Evolutionary conservation across 2,797 vertebrate genomes (phyloP).

Genomic region (Zenarchopterus dispar): DNA sequence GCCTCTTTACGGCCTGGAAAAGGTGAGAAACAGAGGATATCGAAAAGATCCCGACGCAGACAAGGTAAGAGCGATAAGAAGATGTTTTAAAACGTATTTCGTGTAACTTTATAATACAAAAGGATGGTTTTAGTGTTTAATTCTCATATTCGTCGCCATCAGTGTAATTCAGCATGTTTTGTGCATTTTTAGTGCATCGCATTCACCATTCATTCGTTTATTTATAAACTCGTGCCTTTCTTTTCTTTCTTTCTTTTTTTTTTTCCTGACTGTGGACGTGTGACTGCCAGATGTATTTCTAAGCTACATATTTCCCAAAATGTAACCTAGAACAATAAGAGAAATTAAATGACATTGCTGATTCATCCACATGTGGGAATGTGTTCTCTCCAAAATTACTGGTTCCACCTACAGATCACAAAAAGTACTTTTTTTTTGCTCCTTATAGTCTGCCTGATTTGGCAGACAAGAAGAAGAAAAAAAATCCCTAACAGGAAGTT

Average conservation of each 20-base stretch:
- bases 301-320: background rate
- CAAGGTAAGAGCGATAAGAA: conserved; percentile 76
- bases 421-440: background rate
- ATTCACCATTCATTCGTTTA: conserved; percentile 2
- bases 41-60: conserved; percentile 84
- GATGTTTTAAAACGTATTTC: background rate
- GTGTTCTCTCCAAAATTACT: conserved; percentile 8
- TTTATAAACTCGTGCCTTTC: background rate
- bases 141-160: background rate
- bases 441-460: conserved; percentile 37
- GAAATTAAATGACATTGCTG: background rate
- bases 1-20: conserved; percentile 77
- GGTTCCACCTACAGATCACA: conserved; percentile 8
- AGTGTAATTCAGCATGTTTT: background rate
- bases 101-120: background rate
- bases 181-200: conserved; percentile 3
- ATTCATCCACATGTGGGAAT: conserved; percentile 4
- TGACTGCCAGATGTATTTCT: background rate
- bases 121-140: background rate
- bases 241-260: background rate
- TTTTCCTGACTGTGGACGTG: background rate
- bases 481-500: conserved; percentile 56
- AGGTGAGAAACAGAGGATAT: conserved; percentile 80
- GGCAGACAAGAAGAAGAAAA: conserved; percentile 30
- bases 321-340: background rate